Evolutionary conservation across 2,888 invertebrate species (phyloP).

Genomic region (Congeria kusceri): DNA sequence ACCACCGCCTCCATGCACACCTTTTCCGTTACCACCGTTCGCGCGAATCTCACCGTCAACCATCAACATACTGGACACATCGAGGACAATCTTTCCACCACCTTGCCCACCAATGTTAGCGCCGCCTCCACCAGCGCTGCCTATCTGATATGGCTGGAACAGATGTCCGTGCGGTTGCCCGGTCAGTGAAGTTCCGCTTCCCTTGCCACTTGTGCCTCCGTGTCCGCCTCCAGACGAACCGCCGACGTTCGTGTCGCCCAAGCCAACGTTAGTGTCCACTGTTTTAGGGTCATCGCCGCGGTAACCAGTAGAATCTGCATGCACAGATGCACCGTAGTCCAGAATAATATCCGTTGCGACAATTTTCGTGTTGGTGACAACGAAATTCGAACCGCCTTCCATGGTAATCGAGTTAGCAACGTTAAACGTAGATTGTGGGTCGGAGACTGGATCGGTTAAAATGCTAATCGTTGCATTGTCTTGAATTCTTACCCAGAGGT

Average conservation of each 20-base stretch:
- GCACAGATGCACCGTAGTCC: conserved; percentile 74
- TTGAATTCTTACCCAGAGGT: conserved; percentile 70
- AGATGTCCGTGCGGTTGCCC: conserved; percentile 78
- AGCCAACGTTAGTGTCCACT: conserved; percentile 61
- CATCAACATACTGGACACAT: conserved; percentile 66
- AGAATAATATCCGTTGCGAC: conserved; percentile 68
- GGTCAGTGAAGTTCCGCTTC: conserved; percentile 64
- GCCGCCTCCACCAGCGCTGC: conserved; percentile 77
- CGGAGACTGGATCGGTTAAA: conserved; percentile 67
- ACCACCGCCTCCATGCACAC: conserved; percentile 69
- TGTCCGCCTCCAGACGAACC: conserved; percentile 78
- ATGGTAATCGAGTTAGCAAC: conserved; percentile 65
- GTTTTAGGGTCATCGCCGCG: conserved; percentile 57
- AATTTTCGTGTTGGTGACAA: conserved; percentile 69
- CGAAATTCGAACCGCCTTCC: conserved; percentile 75
- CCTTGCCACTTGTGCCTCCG: conserved; percentile 76
- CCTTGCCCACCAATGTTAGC: conserved; percentile 67
- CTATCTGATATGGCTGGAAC: conserved; percentile 69
- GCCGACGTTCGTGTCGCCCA: conserved; percentile 55
- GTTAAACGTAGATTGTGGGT: conserved; percentile 59
- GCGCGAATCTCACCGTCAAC: conserved; percentile 73
- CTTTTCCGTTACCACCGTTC: conserved; percentile 69
- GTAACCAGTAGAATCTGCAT: conserved; percentile 71
- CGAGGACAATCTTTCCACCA: conserved; percentile 69
- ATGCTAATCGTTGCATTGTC: conserved; percentile 72